These are phyloP conservation scores for Octonoba sinensis DNA, from an alignment of 2,888 invertebrate species.

Conservation along the genomic window DNA sequence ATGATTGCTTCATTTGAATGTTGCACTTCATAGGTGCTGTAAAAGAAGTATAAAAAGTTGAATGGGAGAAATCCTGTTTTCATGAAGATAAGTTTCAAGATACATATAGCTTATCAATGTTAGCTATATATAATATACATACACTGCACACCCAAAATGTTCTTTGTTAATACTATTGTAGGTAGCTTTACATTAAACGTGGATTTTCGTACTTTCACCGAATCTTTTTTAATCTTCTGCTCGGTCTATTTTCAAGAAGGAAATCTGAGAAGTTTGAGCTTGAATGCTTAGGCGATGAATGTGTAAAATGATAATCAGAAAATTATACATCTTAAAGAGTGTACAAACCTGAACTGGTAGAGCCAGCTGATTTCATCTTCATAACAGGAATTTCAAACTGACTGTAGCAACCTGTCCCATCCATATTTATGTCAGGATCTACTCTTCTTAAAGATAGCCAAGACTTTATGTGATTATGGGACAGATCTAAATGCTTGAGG, in stretches of 20 bases:
- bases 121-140: too few relatives aligned
- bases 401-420: conserved; percentile 57
- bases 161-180: too few relatives aligned
- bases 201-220: not conserved
- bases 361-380: conserved; percentile 40
- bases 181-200: too few relatives aligned
- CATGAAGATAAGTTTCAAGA: too few relatives aligned
- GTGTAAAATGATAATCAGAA: not conserved
- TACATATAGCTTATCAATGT: too few relatives aligned
- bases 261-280: not conserved
- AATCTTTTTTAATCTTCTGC: not conserved
- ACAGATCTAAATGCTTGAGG: conserved; percentile 91
- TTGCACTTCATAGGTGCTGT: too few relatives aligned
- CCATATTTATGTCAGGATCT: conserved; percentile 43
- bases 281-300: not conserved
- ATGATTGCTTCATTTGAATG: too few relatives aligned
- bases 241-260: too few relatives aligned
- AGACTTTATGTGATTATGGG: conserved; percentile 89
- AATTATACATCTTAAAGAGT: not conserved
- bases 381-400: conserved; percentile 37
- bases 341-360: conserved; percentile 32
- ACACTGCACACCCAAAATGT: too few relatives aligned
- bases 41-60: too few relatives aligned
- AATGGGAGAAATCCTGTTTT: too few relatives aligned
- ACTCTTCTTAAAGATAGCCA: conserved; percentile 76